Evolutionary conservation across 1,140 invertebrate genomes (phyloP), one percentile per base, ranked within the genome.

Genomic region (Pinna nobilis): DNA sequence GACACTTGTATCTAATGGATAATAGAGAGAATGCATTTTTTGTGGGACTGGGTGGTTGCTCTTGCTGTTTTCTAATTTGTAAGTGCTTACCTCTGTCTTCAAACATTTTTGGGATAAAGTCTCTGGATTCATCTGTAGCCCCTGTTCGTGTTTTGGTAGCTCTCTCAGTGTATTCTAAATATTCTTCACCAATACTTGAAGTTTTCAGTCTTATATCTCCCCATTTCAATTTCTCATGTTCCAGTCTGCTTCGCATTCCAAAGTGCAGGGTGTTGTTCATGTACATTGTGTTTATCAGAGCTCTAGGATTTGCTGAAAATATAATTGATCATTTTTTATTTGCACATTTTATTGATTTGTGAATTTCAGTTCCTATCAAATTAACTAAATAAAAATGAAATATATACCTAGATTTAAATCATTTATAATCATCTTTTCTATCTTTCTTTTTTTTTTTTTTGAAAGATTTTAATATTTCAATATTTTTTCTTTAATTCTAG

Each of bases 41-140:
- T n/a, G n/a, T n/a, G n/a, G n/a, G n/a, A n/a, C n/a, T n/a, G n/a
- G n/a, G n/a, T n/a, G n/a, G n/a, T n/a, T n/a, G n/a, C n/a, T n/a
- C n/a, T n/a, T n/a, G n/a, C n/a, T n/a, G n/a, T n/a, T n/a, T n/a
- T n/a, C n/a, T n/a, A n/a, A n/a, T n/a, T n/a, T n/a, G n/a, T n/a
- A n/a, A n/a, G n/a, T n/a, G n/a, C 7, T 55, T 57, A 69, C 53
- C 66, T 68, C 44, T 57, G 13, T 28, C 11, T 41, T 41, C 53
- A 57, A 44, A 69, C 66, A 69, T 47, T 30, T 69, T 69, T 28
- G 66, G 66, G 20, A 32, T 32, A n/a, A 67, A 69, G 28, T 35
- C 20, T 59, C 51, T 69, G 0, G 20, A 23, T 18, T 59, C 66
- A 30, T 41, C 33, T 44, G 32, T 59, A 33, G 15, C 35, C 18